These are phyloP conservation scores for Aurelia aurita DNA, from an alignment of 30 jellyfish, hydroid and myxozoan genomes.

Conservation along the genomic window DNA sequence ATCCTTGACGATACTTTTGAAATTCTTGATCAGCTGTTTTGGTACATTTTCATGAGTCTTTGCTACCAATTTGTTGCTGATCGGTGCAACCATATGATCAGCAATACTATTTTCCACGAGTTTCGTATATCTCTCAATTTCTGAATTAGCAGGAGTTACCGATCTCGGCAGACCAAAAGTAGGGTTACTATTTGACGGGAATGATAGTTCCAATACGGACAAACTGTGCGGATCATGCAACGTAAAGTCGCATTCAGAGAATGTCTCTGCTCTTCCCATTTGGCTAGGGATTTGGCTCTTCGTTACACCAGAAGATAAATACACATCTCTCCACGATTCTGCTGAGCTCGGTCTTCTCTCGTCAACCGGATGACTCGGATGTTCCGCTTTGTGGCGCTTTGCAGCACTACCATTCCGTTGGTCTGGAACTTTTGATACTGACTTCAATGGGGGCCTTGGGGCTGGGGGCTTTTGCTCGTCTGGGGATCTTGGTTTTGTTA, in stretches of 20 bases:
- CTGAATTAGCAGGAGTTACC: slow-evolving; percentile 55
- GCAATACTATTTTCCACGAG: slow-evolving; percentile 59
- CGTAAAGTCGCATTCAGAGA: slow-evolving; percentile 66
- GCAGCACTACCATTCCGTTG: background rate
- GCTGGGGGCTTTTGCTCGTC: slow-evolving; percentile 33
- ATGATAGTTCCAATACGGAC: slow-evolving; percentile 45
- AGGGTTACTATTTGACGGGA: slow-evolving; percentile 66
- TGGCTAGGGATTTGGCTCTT: slow-evolving; percentile 65
- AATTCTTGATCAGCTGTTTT: slow-evolving; percentile 34
- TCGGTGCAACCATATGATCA: slow-evolving; percentile 58
- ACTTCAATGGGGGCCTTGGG: background rate
- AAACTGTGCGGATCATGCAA: slow-evolving; percentile 64
- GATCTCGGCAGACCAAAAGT: slow-evolving; percentile 74
- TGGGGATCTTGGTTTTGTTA: slow-evolving; percentile 27
- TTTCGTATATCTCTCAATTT: slow-evolving; percentile 43
- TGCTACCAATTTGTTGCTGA: slow-evolving; percentile 39
- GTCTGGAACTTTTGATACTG: slow-evolving; percentile 12
- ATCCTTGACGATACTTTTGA: slow-evolving; percentile 20
- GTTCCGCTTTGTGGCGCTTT: slow-evolving; percentile 1
- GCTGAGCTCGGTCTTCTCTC: slow-evolving; percentile 18
- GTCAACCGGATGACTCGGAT: background rate
- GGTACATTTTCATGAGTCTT: slow-evolving; percentile 52
- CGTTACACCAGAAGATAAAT: slow-evolving; percentile 31
- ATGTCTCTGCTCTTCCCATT: slow-evolving; percentile 41
- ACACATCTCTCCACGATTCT: slow-evolving; percentile 51